These are phyloP conservation scores for Drosophila mayaguana DNA, from an alignment of 2,888 invertebrate genomes.

Conservation along the genomic window DNA sequence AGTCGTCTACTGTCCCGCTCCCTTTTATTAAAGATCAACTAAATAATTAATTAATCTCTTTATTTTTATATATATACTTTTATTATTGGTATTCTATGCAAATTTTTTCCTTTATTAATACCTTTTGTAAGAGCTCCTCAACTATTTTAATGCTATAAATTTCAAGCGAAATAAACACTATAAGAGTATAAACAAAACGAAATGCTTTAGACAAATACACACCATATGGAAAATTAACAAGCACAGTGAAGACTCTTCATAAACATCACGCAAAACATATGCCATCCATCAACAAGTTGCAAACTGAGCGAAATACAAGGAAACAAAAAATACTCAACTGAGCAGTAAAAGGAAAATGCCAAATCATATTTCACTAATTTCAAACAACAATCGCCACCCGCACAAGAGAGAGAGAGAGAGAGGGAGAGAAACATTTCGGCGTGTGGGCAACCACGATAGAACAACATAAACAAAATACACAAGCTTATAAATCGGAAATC, in stretches of 20 bases:
- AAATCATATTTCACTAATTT: constrained; percentile 72
- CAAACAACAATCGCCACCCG: constrained; percentile 37
- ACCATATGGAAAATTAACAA: constrained; percentile 42
- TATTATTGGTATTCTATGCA: neutral
- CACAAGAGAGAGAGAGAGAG: constrained; percentile 5
- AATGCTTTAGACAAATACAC: neutral
- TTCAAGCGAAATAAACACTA: constrained; percentile 15
- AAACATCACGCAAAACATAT: constrained; percentile 23
- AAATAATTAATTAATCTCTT: too few species aligned
- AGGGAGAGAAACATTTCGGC: constrained; percentile 10
- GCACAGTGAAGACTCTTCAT: constrained; percentile 22
- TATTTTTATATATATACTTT: neutral
- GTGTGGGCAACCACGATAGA: constrained; percentile 64
- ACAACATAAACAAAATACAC: constrained; percentile 34
- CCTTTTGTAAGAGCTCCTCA: neutral
- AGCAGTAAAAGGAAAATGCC: constrained; percentile 40
- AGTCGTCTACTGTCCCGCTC: too few species aligned
- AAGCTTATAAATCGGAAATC: constrained; percentile 70
- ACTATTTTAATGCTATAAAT: neutral
- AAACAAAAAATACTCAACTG: neutral
- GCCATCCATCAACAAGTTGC: constrained; percentile 40
- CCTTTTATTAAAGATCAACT: too few species aligned
- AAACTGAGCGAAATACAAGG: constrained; percentile 23
- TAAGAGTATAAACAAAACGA: neutral
- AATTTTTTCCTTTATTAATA: neutral